Evolutionary conservation across 1,140 invertebrate genomes (phyloP), one percentile per base, ranked within the genome.

Genomic region (Phthorimaea operculella): DNA sequence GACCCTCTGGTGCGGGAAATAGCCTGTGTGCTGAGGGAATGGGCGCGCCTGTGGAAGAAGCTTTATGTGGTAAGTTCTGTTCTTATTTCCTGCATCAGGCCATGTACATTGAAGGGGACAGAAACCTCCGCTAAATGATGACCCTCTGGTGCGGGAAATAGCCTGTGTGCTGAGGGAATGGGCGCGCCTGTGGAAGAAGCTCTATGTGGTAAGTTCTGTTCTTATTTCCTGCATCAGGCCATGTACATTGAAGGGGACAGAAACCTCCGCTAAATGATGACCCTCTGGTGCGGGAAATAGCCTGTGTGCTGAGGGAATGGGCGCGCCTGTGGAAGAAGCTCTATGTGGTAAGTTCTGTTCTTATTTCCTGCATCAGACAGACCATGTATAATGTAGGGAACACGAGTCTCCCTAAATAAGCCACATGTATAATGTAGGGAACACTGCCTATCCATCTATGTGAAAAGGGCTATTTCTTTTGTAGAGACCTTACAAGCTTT

Each of bases 271-370:
- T 5, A 78, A 94, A 92, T 77, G 94, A 96, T 74, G 95, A 97
- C 87, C 90, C 93, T 0, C 91, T 96, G n/a, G 93, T 96, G 0
- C 87, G 21, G 21, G 6, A 28, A 28, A 94, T 96, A n/a, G 94
- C 94, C 3, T 88, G 93, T 55, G 96, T 97, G 0, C 86, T 98
- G 10, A 86, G 95, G 76, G 96, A 98, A 91, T 98, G 96, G 96
- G 93, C 91, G 21, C 85, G 91, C 60, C 93, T 96, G 56, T 97
- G 96, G 96, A 96, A 96, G 73, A 91, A 90, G 56, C 87, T 96
- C 11, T 97, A 92, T 88, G 92, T 96, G 86, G 94, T 94, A 85
- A 87, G 90, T 87, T 17, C 34, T n/a, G n/a, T n/a, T n/a, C n/a
- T n/a, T n/a, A n/a, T n/a, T n/a, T n/a, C n/a, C n/a, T 81, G 80